These are phyloP conservation scores for Lepus timidus DNA, from an alignment of 2,113 vertebrate species.

Conservation along the genomic window DNA sequence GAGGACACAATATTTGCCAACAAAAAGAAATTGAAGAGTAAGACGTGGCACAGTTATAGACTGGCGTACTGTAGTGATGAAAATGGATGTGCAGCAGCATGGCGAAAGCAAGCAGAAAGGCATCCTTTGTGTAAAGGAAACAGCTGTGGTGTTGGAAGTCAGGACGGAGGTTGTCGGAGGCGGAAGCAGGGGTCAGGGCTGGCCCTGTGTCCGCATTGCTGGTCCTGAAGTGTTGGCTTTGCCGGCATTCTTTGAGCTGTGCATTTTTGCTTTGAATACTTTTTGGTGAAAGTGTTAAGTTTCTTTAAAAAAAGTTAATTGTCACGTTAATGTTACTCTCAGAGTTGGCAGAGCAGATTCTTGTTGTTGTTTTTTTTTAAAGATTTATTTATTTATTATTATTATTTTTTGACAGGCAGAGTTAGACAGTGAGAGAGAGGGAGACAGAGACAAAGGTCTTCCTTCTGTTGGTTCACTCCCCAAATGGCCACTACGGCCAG, in stretches of 20 bases:
- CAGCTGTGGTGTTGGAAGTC: background rate
- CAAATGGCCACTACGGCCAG: no score
- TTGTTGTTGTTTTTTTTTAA: no score
- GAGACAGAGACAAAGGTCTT: no score
- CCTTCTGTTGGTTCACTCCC: no score
- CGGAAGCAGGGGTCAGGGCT: background rate
- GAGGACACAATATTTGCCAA: background rate
- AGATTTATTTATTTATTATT: no score
- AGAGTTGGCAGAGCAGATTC: constrained; percentile 11
- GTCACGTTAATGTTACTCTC: background rate
- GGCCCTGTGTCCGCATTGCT: background rate
- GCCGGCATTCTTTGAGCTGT: background rate
- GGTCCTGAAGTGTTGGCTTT: background rate
- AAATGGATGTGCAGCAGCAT: background rate
- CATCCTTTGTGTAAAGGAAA: background rate
- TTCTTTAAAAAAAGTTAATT: background rate
- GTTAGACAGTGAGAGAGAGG: no score
- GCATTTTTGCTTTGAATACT: background rate
- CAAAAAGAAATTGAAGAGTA: constrained; percentile 18
- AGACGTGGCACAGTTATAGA: background rate
- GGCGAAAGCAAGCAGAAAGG: background rate
- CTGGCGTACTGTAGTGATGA: background rate
- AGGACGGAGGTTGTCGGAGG: background rate
- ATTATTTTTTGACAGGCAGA: no score
- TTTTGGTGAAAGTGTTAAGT: background rate